A percentile compares a stretch with the other conserved stretches of the same genome.
Evolutionary conservation across 2,888 invertebrate species (phyloP).

Genomic region (Tricholauxania praeusta): DNA sequence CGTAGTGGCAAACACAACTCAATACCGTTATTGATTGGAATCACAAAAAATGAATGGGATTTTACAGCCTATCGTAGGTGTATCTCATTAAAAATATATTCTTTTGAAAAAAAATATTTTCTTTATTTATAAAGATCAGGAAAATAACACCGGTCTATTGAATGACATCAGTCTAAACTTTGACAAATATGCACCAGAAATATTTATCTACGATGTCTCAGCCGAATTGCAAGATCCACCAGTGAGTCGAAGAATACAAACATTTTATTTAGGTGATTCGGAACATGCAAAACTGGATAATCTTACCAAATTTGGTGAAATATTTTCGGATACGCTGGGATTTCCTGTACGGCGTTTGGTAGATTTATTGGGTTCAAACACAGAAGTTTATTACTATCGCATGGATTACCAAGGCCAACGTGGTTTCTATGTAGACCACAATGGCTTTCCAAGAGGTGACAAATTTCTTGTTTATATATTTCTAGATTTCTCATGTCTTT

Average conservation of each 20-base stretch:
- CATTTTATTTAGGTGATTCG: constrained; percentile 49
- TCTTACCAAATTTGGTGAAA: constrained; percentile 57
- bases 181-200: constrained; percentile 57
- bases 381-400: constrained; percentile 72
- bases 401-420: constrained; percentile 73
- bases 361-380: constrained; percentile 70
- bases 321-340: constrained; percentile 73
- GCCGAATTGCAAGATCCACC: background rate
- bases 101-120: too few species aligned
- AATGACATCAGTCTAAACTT: constrained; percentile 56
- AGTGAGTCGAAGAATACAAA: constrained; percentile 39
- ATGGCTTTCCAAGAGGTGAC: constrained; percentile 61
- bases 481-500: background rate
- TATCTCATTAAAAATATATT: too few species aligned
- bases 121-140: constrained; percentile 45
- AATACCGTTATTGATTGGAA: constrained; percentile 74
- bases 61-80: constrained; percentile 62
- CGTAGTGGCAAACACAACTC: constrained; percentile 69
- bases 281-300: constrained; percentile 36
- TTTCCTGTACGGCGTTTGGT: constrained; percentile 73
- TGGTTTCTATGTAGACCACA: constrained; percentile 68
- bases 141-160: constrained; percentile 50
- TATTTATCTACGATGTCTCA: constrained; percentile 67
- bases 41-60: constrained; percentile 72
- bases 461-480: too few species aligned